Conservation (phyloP, 2,888 invertebrate genomes). For the Syrphus vitripennis region DNA sequence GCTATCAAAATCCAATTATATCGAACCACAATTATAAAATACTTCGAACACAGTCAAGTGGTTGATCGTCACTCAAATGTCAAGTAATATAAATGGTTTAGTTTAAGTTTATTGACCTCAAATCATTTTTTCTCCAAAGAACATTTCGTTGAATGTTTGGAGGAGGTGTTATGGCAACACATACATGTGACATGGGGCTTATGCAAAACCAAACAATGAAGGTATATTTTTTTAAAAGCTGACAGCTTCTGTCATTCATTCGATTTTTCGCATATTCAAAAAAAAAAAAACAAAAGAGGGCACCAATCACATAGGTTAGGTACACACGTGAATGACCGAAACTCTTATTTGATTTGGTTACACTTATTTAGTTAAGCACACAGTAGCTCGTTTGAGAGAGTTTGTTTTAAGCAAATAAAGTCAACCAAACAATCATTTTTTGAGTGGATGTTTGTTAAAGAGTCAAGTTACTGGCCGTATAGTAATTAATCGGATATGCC, state of each 20-base stretch:
- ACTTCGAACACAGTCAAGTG: not conserved
- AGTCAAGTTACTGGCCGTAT: not conserved
- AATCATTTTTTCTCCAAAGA: not conserved
- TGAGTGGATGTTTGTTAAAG: not conserved
- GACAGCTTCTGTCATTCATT: not conserved
- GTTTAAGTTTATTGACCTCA: conserved; percentile 6
- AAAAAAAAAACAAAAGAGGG: not conserved
- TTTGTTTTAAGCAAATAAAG: conserved; percentile 9
- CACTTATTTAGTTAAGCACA: not conserved
- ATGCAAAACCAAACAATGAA: not conserved
- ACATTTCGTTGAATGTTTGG: not conserved
- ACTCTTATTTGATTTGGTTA: conserved; percentile 6
- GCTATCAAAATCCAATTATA: not conserved
- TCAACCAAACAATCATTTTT: not conserved
- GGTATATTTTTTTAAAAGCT: not conserved
- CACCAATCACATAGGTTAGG: no score
- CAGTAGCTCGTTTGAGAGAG: not conserved
- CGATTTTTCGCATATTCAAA: not conserved
- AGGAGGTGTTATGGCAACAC: not conserved
- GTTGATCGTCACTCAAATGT: conserved; percentile 1
- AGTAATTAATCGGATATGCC: not conserved
- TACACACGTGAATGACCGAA: not conserved
- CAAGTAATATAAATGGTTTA: not conserved
- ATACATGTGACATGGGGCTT: not conserved
- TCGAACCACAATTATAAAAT: not conserved